Evolutionary conservation across 2,888 invertebrate genomes (phyloP), one percentile per base, ranked within the genome.

Genomic region (Atethmia centrago): DNA sequence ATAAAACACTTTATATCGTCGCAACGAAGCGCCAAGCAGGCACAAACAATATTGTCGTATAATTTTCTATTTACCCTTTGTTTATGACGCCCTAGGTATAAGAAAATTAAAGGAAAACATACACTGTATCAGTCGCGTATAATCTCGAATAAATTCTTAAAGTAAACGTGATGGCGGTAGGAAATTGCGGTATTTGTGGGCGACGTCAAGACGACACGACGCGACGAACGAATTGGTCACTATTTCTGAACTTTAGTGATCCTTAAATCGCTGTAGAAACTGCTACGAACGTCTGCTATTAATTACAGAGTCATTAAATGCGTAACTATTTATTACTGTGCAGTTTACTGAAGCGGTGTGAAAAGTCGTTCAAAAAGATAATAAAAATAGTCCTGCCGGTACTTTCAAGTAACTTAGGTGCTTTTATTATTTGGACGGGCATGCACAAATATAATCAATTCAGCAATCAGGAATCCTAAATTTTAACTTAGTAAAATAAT

Each of bases 91-190:
- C 36, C 14, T 36, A 31, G 56, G 28, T 76, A 55, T 66, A 31
- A 55, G 62, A 73, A 65, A 78, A 73, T 83, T 55, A 74, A 79
- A 83, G 45, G 53, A 69, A 80, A 79, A 72, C 73, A 82, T 55
- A 55, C 63, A 53, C 16, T 64, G 67, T 66, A 77, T 71, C 66
- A 71, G 66, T 59, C 19, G 45, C 36, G 25, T 64, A 40, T 83
- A 51, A 82, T 82, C 71, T 77, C 21, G 14, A 59, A 71, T 28
- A 59, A 82, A 82, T 63, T 77, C 19, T 49, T 42, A 82, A 77
- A 67, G 58, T 58, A 71, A 69, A 71, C 53, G 1, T 42, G 55
- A 58, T 76, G 42, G 53, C 19, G 53, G 40, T 59, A 40, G 58
- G 78, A 71, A 66, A 70, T 77, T 36, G 16, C n/a, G 53, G 62